These are phyloP conservation scores for Syrrhaptes paradoxus DNA, from an alignment of 2,113 vertebrate species.

Conservation along the genomic window DNA sequence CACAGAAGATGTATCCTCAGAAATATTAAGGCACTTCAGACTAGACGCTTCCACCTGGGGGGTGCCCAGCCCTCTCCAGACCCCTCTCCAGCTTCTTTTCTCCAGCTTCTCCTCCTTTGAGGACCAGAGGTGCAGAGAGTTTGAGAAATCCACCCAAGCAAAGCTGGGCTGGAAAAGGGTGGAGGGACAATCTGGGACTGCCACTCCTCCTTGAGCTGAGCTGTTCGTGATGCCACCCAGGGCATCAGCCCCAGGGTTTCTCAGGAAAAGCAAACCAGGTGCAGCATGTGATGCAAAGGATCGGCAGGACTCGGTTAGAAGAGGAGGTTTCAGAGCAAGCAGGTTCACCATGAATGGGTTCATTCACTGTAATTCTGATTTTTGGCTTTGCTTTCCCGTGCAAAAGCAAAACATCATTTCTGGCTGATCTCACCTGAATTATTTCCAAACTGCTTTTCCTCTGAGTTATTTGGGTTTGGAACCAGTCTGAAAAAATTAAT, in stretches of 20 bases:
- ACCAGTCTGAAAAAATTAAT: not conserved
- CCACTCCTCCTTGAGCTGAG: not conserved
- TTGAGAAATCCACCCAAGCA: not conserved
- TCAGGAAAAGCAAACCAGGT: not conserved
- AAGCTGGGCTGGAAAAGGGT: not conserved
- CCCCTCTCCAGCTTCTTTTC: not conserved
- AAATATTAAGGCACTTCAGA: not conserved
- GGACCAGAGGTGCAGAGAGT: not conserved
- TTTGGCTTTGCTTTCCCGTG: not conserved
- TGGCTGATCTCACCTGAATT: slow-evolving; percentile 13
- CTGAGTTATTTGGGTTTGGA: slow-evolving; percentile 4
- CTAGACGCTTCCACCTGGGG: not conserved
- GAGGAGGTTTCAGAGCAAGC: not conserved
- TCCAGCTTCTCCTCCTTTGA: not conserved
- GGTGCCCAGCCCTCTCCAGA: not conserved
- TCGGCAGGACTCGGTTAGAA: not conserved
- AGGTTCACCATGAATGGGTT: not conserved
- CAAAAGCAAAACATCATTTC: slow-evolving; percentile 7
- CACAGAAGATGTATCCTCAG: not conserved
- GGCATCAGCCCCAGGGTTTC: not conserved
- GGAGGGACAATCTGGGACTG: not conserved
- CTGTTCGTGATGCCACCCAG: accelerated
- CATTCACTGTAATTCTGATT: not conserved
- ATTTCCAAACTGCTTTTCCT: slow-evolving; percentile 39
- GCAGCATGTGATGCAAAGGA: accelerated